Evolutionary conservation across 53 echinoderm and acorn worm genomes (phyloP), one percentile per base, ranked within the genome.

Genomic region (Glandiceps talaboti): DNA sequence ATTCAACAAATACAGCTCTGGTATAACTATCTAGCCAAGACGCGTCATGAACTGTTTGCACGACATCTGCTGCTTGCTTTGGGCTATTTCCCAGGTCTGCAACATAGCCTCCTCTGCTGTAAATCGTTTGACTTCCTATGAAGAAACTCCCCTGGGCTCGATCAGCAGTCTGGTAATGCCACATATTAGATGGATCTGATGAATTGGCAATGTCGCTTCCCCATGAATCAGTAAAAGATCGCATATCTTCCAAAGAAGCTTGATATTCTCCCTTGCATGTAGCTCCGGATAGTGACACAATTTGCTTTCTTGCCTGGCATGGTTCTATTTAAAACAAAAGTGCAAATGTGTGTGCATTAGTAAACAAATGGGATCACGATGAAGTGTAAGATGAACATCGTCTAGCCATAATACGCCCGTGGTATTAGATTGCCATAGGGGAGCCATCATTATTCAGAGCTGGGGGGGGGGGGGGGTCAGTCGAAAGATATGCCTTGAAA

Each of bases 1-100:
- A 96, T 80, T 96, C 96, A 12, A 92, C 76, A 76, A 85, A 90
- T 14, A 96, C 32, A 1, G 91, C 96, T 64, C 85, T 77, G 0
- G 90, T 96, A 75, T 84, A 30, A 25, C 83, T 28, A 64, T 96
- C 90, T 26, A 92, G 33, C 96, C 96, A 96, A 27, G 31, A 14
- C 1, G 31, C 32, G 14, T 85, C 72, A 32, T 85, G 33, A 29
- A 92, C 30, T 0, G 75, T 30, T 0, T 77, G 29, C 27, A 86
- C 33, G 33, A 77, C 33, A 6, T 75, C 73, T 1, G 31, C 25
- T 0, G 92, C 83, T 27, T 79, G 80, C 14, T 83, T 74, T 1
- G 29, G 30, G 33, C 81, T 32, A 27, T 81, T 45, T 1, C 92
- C 88, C 0, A 96, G 82, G 27, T 88, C 75, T 28, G 81, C 75